Evolutionary conservation across 64 coral and sea anemone species (phyloP).

Genomic region (Stichodactyla helianthus): DNA sequence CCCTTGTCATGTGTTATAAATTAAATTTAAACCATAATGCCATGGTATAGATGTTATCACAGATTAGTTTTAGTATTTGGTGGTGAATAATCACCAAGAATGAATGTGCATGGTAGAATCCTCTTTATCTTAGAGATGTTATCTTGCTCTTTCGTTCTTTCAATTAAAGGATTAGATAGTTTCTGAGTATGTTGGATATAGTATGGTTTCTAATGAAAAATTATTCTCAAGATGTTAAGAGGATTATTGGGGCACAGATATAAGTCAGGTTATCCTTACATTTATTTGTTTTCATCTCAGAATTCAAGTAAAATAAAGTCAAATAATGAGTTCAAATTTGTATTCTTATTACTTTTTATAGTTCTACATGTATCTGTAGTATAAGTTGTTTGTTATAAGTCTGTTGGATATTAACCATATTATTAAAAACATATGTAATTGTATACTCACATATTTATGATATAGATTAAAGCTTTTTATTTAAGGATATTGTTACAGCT

Average conservation of each 20-base stretch:
- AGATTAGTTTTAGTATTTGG: background rate
- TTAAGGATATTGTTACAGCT: background rate
- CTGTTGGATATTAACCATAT: background rate
- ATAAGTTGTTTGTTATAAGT: background rate
- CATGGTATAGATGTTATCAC: background rate
- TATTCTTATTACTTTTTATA: background rate
- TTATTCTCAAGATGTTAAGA: background rate
- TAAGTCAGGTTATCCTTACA: background rate
- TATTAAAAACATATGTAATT: background rate
- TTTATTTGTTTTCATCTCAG: background rate
- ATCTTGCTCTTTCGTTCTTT: background rate
- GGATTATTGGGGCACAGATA: background rate
- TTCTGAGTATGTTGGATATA: background rate
- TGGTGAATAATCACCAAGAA: background rate
- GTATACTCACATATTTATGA: background rate
- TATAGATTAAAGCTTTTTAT: background rate
- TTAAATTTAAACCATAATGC: constrained; percentile 5
- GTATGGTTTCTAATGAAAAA: background rate
- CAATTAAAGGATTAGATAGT: constrained; percentile 7
- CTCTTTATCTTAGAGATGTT: constrained; percentile 5
- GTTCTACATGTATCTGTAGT: background rate
- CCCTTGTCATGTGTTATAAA: background rate
- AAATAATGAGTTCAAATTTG: background rate
- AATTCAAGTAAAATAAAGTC: background rate
- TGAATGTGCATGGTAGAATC: background rate